A percentile compares a stretch with the other conserved stretches of the same genome.
These are phyloP conservation scores for Caerostris extrusa DNA, from an alignment of 1,140 invertebrate genomes.

Conservation along the genomic window DNA sequence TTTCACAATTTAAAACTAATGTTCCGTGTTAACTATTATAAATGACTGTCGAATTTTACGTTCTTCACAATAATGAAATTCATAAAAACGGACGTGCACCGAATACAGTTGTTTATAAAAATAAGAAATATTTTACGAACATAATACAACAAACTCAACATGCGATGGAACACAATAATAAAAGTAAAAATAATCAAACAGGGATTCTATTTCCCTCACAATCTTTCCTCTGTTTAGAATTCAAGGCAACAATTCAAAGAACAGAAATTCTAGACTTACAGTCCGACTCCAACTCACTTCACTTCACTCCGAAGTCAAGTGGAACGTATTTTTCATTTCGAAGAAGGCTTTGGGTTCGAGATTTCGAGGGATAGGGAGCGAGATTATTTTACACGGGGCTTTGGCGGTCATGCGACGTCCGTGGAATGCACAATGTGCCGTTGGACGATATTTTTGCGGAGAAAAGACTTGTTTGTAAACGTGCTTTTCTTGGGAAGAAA, in stretches of 20 bases:
- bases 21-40: too few relatives aligned
- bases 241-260: neutral
- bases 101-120: too few relatives aligned
- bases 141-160: too few relatives aligned
- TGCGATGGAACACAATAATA: too few relatives aligned
- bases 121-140: too few relatives aligned
- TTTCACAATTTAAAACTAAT: too few relatives aligned
- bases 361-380: neutral
- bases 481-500: conserved; percentile 32
- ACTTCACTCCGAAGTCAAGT: neutral
- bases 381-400: conserved; percentile 55
- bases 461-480: conserved; percentile 55
- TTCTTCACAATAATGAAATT: too few relatives aligned
- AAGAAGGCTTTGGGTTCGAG: neutral
- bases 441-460: neutral
- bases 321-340: conserved; percentile 60
- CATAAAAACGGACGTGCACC: too few relatives aligned
- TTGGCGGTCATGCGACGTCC: conserved; percentile 8
- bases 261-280: neutral
- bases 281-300: neutral
- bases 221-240: neutral
- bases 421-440: conserved; percentile 43
- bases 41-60: too few relatives aligned
- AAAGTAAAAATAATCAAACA: neutral
- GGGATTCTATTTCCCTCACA: neutral